Evolutionary conservation across 2,113 vertebrate genomes (phyloP), one percentile per base, ranked within the genome.

Genomic region (Melierax canorus): DNA sequence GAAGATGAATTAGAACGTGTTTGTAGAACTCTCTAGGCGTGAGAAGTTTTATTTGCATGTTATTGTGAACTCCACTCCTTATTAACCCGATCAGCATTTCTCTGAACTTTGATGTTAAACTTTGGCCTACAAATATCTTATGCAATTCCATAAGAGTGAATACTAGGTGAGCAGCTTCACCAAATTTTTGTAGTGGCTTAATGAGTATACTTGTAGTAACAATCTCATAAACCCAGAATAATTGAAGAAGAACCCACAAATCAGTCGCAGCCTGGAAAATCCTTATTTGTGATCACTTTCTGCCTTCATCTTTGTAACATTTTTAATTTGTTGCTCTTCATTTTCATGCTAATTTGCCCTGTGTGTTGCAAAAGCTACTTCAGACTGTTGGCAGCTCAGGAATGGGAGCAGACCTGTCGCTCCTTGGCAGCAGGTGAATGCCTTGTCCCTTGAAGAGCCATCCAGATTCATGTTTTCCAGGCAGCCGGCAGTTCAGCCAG

Each of bases 391-490:
- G 92, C 93, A 95, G 92, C 79, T 64, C 32, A 62, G 95, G 90
- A 90, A 60, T 80, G 77, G 96, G 56, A 90, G 67, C 88, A 83
- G 82, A 94, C 68, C 88, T 94, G 92, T 50, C 2, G 10, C n/a
- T 95, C 71, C 59, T 88, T 95, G 95, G 95, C 95, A 95, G 73
- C 88, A 92, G 93, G 94, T 89, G 92, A 94, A 87, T 94, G 80
- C 76, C 24, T 68, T 53, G 48, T 63, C 67, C 77, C 58, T 86
- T 41, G 88, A 79, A 86, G 94, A 71, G 60, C 18, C 0, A 1
- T 81, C 76, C 86, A 92, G 55, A 84, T 87, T 82, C 58, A 58
- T 0, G 2, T 91, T 95, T 87, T 74, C 71, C 62, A 0, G 2
- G 77, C 87, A 91, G 92, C 73, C 2, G 0, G 50, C 60, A 51